A percentile compares a stretch with the other conserved stretches of the same genome.
Evolutionary conservation across 2,888 invertebrate species (phyloP).

Genomic region (Nemoura dubitans): DNA sequence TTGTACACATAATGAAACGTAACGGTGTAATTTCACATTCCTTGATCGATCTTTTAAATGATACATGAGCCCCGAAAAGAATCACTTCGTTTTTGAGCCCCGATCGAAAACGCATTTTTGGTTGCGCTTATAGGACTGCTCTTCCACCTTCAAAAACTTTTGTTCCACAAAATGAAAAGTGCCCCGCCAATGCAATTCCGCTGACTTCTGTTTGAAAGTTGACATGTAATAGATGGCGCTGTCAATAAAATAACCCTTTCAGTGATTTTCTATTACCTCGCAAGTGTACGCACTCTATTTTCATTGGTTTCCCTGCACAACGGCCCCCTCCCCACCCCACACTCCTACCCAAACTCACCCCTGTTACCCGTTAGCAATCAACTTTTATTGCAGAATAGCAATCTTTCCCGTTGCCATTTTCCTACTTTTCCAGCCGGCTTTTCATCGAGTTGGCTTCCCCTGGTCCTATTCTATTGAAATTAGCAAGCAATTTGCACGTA

Average conservation of each 20-base stretch:
- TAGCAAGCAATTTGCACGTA: conserved; percentile 20
- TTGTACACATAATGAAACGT: no score
- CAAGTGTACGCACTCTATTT: conserved; percentile 30
- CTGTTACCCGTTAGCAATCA: conserved; percentile 15
- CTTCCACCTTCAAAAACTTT: not conserved
- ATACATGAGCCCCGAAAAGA: no score
- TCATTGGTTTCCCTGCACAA: conserved; percentile 21
- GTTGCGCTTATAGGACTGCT: not conserved
- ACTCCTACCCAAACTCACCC: not conserved
- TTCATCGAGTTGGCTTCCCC: not conserved
- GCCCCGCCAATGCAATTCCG: conserved; percentile 21
- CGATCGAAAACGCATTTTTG: not conserved
- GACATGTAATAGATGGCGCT: conserved; percentile 22
- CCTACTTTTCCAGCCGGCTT: not conserved
- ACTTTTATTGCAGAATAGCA: conserved; percentile 30
- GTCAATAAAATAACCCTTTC: conserved; percentile 30
- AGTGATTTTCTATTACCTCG: conserved; percentile 36
- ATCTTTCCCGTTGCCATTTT: conserved; percentile 7
- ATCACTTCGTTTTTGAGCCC: no score
- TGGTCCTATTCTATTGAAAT: not conserved
- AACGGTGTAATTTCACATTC: no score
- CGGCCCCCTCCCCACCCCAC: conserved; percentile 8
- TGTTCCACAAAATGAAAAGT: conserved; percentile 2
- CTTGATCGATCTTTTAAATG: no score
- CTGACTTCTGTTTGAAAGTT: conserved; percentile 24